A percentile compares a stretch with the other conserved stretches of the same genome.
Evolutionary conservation across 2,888 invertebrate species (phyloP).

Genomic region (Frankliniella intonsa): DNA sequence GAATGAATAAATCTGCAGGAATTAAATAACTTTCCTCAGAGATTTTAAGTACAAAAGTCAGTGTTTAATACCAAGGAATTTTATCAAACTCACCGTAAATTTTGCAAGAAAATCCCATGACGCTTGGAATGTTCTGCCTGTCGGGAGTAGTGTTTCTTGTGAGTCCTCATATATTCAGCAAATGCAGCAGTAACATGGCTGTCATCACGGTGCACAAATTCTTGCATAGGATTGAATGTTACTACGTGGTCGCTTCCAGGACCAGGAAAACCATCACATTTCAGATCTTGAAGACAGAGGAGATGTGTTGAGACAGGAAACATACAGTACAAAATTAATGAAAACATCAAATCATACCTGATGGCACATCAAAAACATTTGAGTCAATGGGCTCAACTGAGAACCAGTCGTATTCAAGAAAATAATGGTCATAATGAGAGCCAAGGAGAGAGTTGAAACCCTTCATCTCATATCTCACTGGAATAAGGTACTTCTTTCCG

Average conservation of each 20-base stretch:
- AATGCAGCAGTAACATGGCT: conserved; percentile 72
- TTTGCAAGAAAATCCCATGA: conserved; percentile 78
- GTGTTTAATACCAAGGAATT: neutral
- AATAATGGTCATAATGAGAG: conserved; percentile 94
- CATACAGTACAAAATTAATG: conserved; percentile 28
- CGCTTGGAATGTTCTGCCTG: conserved; percentile 63
- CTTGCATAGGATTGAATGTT: conserved; percentile 90
- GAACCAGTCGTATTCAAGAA: conserved; percentile 67
- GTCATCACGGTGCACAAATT: conserved; percentile 71
- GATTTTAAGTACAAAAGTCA: neutral
- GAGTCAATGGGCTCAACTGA: conserved; percentile 61
- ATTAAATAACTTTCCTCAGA: neutral
- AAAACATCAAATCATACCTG: conserved; percentile 49
- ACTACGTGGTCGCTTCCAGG: conserved; percentile 72
- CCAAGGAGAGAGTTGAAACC: conserved; percentile 89
- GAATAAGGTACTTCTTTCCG: conserved; percentile 55
- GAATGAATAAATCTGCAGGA: conserved; percentile 67
- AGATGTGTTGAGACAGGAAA: conserved; percentile 4
- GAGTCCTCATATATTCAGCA: conserved; percentile 64
- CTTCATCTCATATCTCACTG: conserved; percentile 85
- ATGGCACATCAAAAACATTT: conserved; percentile 62
- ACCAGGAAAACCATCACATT: conserved; percentile 78
- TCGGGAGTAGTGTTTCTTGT: conserved; percentile 62
- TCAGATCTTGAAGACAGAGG: conserved; percentile 51
- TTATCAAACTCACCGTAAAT: conserved; percentile 57